Evolutionary conservation across 2,888 invertebrate species (phyloP), one percentile per base, ranked within the genome.

Genomic region (Dyspetes luteomarginatus): DNA sequence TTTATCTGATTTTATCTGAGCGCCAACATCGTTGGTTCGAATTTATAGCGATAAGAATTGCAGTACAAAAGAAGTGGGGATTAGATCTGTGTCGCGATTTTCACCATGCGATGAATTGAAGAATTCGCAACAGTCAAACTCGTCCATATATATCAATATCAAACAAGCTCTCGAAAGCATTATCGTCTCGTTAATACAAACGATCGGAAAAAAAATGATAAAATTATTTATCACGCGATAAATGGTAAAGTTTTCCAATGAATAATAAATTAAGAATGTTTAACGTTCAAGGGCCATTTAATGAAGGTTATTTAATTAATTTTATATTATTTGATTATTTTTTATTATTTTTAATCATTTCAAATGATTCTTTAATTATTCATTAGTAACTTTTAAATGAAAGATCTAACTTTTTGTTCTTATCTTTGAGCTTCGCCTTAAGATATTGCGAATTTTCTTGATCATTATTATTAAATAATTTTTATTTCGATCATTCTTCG

Each of bases 1-100:
- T n/a, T n/a, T n/a, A n/a, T n/a, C 19, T 24, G 7, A n/a, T 52
- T 72, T 73, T 73, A 73, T 73, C 73, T 62, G 5, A 43, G 26
- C 17, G 43, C 24, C 73, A 58, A 78, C 62, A 73, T 36, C 30
- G 48, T 62, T 26, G 69, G 9, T 52, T 55, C 71, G 30, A 55
- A 55, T 72, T 71, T 78, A 26, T 73, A 3, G 45, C 60, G 73
- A 78, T 78, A 68, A 78, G 19, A 43, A 7, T 73, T 48, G 62
- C 68, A 30, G 43, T 22, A 19, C 52, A 48, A 24, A 48, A 36
- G 26, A 1, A 41, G 55, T 67, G 7, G 24, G 55, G 50, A 36
- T 5, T 22, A 41, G 36, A 9, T 15, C 3, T 3, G 5, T 26
- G 28, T 58, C 50, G 65, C 65, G 7, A 55, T 69, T 58, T 45